A percentile compares a stretch with the other conserved stretches of the same genome.
Evolutionary conservation across 2,797 vertebrate genomes (phyloP).

Genomic region (Argentina silus): DNA sequence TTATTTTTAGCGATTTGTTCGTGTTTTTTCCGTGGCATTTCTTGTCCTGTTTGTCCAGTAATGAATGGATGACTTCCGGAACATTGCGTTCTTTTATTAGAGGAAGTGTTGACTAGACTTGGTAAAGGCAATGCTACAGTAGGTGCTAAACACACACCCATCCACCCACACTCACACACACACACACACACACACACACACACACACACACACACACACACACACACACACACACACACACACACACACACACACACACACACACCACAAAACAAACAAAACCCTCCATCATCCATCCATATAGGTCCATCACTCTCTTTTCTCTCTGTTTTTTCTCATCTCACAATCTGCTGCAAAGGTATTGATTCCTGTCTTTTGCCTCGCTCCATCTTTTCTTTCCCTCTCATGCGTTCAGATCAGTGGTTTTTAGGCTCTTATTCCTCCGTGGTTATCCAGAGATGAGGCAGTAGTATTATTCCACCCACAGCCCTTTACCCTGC

Average conservation of each 20-base stretch:
- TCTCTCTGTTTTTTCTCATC: neutral
- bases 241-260: neutral
- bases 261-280: neutral
- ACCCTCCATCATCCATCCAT: neutral
- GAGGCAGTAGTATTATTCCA: conserved; percentile 32
- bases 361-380: neutral
- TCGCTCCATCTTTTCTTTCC: neutral
- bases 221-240: no score
- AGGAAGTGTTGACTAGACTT: no score
- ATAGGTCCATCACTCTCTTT: neutral
- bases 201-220: no score
- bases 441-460: conserved; percentile 18
- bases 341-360: neutral
- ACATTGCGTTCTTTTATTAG: neutral
- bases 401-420: neutral
- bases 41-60: neutral
- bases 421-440: neutral
- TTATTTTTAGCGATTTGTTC: neutral
- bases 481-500: conserved; percentile 33
- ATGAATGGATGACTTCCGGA: neutral
- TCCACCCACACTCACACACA: no score
- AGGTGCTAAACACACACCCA: no score
- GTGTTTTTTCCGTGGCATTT: neutral
- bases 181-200: no score
- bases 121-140: no score